Evolutionary conservation across 1,140 invertebrate species (phyloP).

Genomic region (Amyelois transitella): DNA sequence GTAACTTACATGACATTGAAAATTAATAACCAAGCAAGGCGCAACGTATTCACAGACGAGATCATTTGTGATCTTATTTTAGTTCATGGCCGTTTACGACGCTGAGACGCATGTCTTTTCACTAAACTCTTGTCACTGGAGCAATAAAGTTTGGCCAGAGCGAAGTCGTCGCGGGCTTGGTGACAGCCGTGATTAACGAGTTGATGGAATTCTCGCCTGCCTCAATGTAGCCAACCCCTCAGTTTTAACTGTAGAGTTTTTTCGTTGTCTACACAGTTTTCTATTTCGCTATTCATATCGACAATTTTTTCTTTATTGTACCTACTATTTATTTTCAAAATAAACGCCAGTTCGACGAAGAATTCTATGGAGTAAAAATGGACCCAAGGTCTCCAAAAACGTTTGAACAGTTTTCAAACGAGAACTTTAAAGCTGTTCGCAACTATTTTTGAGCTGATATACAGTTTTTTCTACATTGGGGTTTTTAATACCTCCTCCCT

Average conservation of each 20-base stretch:
- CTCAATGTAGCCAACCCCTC: slow-evolving; percentile 3
- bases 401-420: no score
- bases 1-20: not conserved
- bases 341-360: no score
- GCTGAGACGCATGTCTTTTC: slow-evolving; percentile 23
- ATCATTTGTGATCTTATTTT: slow-evolving; percentile 26
- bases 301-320: no score
- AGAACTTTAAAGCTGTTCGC: no score
- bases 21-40: slow-evolving; percentile 19
- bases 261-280: no score
- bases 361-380: no score
- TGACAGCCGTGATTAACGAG: slow-evolving; percentile 44
- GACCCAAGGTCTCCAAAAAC: no score
- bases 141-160: slow-evolving; percentile 29
- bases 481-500: not conserved
- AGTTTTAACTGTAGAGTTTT: no score
- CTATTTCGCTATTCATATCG: no score
- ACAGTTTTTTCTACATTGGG: no score
- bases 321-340: no score
- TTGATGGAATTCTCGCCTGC: slow-evolving; percentile 16
- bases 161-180: slow-evolving; percentile 19
- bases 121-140: slow-evolving; percentile 23
- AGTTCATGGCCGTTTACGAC: slow-evolving; percentile 29
- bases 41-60: slow-evolving; percentile 3
- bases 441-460: no score